Evolutionary conservation across 1,140 invertebrate genomes (phyloP).

Genomic region (Leptinotarsa texana): DNA sequence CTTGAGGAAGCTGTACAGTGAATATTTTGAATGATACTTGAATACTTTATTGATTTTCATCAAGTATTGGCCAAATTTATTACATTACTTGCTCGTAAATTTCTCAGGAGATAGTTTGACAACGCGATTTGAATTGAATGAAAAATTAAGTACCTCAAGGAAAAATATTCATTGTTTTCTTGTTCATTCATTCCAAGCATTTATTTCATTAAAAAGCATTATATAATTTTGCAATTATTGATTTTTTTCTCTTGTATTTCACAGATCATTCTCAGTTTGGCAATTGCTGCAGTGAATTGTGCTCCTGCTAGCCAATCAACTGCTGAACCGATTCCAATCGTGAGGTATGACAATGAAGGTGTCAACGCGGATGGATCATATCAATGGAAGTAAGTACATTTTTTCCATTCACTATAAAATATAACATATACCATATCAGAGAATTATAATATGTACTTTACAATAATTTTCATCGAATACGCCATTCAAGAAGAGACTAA

Average conservation of each 20-base stretch:
- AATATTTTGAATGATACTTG: too few relatives aligned
- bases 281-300: not conserved
- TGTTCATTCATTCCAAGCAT: too few relatives aligned
- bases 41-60: too few relatives aligned
- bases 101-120: not conserved
- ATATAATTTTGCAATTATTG: not conserved
- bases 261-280: slow-evolving; percentile 1
- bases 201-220: not conserved
- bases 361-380: slow-evolving; percentile 36
- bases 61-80: too few relatives aligned
- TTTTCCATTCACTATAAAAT: not conserved
- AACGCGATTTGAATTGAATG: not conserved
- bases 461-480: not conserved
- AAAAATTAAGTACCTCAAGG: not conserved
- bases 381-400: slow-evolving; percentile 33
- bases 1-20: too few relatives aligned
- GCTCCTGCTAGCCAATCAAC: not conserved
- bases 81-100: too few relatives aligned
- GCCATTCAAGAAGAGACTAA: not conserved
- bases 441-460: not conserved
- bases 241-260: not conserved
- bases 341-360: slow-evolving; percentile 35
- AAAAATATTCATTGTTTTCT: not conserved
- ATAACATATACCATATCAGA: not conserved
- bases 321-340: slow-evolving; percentile 27